phyloP scores from a whole-genome alignment of 2,888 invertebrate species.

The Xiphydria camelus region DNA sequence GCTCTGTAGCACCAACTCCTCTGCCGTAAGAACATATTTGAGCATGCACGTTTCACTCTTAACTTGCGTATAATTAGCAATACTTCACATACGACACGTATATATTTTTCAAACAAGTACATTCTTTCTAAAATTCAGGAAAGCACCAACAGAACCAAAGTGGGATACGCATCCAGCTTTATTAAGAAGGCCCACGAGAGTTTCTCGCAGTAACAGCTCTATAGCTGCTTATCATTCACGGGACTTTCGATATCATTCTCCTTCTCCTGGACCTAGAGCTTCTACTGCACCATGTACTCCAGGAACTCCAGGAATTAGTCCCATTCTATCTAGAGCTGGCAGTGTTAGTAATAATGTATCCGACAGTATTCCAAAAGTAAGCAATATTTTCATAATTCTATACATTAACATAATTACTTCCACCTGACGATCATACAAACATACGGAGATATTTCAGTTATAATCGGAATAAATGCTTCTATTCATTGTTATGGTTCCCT shows the following conservation, averaged over 20 bases:
- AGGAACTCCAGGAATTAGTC: slow-evolving; percentile 53
- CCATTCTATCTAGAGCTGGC: slow-evolving; percentile 49
- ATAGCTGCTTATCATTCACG: slow-evolving; percentile 49
- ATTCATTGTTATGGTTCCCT: no score
- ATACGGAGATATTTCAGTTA: no score
- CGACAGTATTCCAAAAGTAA: slow-evolving; percentile 45
- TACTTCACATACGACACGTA: no score
- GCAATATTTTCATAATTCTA: slow-evolving; percentile 28
- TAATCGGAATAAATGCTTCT: no score
- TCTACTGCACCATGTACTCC: slow-evolving; percentile 52
- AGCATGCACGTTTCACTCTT: no score
- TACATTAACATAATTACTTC: no score
- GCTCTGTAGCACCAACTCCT: slow-evolving; percentile 42
- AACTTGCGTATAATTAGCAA: no score
- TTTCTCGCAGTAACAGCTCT: slow-evolving; percentile 53
- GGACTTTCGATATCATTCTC: slow-evolving; percentile 50
- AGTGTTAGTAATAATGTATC: slow-evolving; percentile 49
- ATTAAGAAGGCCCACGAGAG: slow-evolving; percentile 44
- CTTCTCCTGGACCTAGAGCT: slow-evolving; percentile 44
- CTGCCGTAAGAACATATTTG: slow-evolving; percentile 47
- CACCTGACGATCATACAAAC: no score
- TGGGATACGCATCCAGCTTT: slow-evolving; percentile 54
- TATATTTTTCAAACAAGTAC: no score
- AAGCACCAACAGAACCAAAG: slow-evolving; percentile 48
- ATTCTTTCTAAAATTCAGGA: no score